Percentiles rank a stretch among this genome's conserved stretches.
Evolutionary conservation across 2,888 invertebrate species (phyloP).

Genomic region (Arrhopalites spinosus): DNA sequence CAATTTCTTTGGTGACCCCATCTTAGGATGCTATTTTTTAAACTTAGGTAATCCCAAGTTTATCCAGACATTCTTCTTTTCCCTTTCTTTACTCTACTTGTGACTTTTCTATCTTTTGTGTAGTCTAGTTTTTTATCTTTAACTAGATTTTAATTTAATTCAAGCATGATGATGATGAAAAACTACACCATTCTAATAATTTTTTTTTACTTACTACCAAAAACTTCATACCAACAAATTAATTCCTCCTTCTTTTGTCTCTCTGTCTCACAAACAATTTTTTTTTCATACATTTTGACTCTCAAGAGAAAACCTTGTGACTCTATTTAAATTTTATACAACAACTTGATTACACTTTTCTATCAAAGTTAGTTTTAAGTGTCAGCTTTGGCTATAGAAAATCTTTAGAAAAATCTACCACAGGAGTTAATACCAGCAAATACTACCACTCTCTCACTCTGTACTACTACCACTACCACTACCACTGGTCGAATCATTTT

Average conservation of each 20-base stretch:
- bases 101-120: neutral
- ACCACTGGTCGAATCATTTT: no score
- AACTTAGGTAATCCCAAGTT: slow-evolving; percentile 28
- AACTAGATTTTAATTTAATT: no score
- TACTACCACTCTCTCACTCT: no score
- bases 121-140: neutral
- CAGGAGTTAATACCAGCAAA: neutral
- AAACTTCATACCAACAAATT: neutral
- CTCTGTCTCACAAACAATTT: neutral
- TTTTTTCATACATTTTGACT: no score
- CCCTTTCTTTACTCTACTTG: neutral
- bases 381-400: no score
- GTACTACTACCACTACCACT: no score
- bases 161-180: slow-evolving; percentile 32
- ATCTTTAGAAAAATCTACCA: neutral
- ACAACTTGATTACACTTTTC: no score
- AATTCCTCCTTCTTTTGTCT: no score
- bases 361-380: no score
- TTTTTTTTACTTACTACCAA: neutral
- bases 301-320: no score
- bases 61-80: slow-evolving; percentile 16
- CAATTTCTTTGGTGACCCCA: slow-evolving; percentile 77
- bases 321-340: no score
- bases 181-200: neutral
- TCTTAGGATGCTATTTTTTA: slow-evolving; percentile 57